These are phyloP conservation scores for Cyanoderma ruficeps DNA, from an alignment of 2,113 vertebrate species.

Conservation along the genomic window DNA sequence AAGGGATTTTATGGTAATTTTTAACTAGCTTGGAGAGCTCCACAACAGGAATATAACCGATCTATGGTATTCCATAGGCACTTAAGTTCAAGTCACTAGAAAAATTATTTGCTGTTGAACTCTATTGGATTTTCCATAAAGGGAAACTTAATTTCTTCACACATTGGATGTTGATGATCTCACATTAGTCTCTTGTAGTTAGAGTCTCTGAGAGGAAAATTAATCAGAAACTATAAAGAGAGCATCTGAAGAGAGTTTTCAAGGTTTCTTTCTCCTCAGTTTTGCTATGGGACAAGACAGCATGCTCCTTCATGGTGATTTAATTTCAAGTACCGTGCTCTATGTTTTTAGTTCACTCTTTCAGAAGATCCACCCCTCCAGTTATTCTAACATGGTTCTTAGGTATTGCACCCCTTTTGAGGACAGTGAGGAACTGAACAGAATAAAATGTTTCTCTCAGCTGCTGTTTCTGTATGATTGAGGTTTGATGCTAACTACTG, in stretches of 20 bases:
- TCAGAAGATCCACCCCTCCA: not conserved
- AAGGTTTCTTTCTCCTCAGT: not conserved
- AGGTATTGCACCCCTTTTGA: not conserved
- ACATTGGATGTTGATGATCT: not conserved
- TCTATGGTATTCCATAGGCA: not conserved
- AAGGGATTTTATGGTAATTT: not conserved
- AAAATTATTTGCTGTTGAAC: conserved; percentile 42
- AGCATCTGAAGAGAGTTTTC: not conserved
- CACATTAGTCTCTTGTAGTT: not conserved
- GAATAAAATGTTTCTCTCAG: conserved; percentile 24
- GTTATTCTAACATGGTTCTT: not conserved
- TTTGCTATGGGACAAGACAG: not conserved
- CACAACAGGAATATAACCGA: not conserved
- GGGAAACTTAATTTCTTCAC: conserved; percentile 5
- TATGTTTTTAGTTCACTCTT: not conserved
- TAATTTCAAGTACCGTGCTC: not conserved
- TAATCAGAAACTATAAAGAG: not conserved
- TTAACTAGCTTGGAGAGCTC: not conserved
- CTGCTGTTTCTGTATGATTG: not conserved
- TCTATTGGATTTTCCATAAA: conserved; percentile 9
- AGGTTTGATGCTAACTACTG: not conserved
- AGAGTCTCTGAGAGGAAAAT: not conserved
- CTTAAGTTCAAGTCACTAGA: conserved; percentile 6
- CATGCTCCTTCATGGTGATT: not conserved
- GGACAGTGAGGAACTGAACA: not conserved